Evolutionary conservation across 2,888 invertebrate genomes (phyloP), one percentile per base, ranked within the genome.

Genomic region (Sycophila texana): DNA sequence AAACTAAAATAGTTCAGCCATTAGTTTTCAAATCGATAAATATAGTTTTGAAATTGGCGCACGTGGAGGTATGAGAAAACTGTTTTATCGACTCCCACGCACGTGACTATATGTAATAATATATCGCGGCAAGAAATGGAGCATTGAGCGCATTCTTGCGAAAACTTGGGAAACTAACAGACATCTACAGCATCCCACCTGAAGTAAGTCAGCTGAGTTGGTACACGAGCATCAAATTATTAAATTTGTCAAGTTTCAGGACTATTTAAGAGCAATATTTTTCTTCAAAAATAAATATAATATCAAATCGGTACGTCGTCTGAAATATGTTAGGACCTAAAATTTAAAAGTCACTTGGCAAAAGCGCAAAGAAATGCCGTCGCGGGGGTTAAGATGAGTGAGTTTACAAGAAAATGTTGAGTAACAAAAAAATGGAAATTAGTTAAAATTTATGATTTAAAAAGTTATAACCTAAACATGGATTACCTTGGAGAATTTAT

Each of bases 401-500:
- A 61, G 30, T 57, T 73, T 14, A 70, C 47, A 47, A 53, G 63
- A 39, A 76, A 76, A 49, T 55, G 68, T 58, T 16, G 51, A 70
- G 39, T 47, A 51, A 39, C 49, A 60, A n/a, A 81, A 39, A 77
- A 74, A 74, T 77, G 76, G 58, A 74, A 74, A 81, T 74, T 71
- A 55, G 22, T 61, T 74, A 20, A n/a, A 74, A 67, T 66, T 49
- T 26, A 30, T 4, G 55, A 70, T 81, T 80, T 65, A 57, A 78
- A 75, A 78, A 72, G 22, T 76, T 76, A 26, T 26, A 79, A 79
- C 78, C 70, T 79, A 83, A 88, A 84, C 83, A 96, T 96, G 96
- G 96, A 96, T 88, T 95, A 95, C 90, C 88, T 96, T 80, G 94
- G 95, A 47, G 96, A 96, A 92, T 92, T 94, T 66, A 91, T 96